Evolutionary conservation across 1,140 invertebrate species (phyloP).

Genomic region (Triops longicaudatus): DNA sequence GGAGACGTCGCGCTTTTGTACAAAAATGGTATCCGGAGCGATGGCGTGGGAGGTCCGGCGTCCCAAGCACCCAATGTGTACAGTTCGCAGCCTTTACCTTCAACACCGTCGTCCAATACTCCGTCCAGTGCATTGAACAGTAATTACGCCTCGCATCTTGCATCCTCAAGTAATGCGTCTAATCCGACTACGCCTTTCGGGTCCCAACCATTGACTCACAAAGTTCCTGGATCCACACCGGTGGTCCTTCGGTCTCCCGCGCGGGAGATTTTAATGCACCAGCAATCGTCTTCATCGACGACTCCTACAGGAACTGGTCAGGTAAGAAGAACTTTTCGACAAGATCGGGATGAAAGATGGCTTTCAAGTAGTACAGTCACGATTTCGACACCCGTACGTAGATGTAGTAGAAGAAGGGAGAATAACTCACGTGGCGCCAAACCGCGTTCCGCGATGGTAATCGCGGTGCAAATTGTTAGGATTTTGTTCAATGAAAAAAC

Average conservation of each 20-base stretch:
- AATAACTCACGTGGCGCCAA: no score
- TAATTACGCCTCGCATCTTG: neutral
- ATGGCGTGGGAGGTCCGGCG: constrained; percentile 5
- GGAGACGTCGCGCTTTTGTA: constrained; percentile 30
- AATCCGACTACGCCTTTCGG: neutral
- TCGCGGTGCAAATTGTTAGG: no score
- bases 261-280: neutral
- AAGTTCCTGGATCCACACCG: neutral
- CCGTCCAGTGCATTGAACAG: constrained; percentile 8
- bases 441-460: no score
- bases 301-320: neutral
- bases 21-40: constrained; percentile 19
- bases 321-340: neutral
- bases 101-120: constrained; percentile 23
- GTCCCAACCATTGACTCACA: neutral
- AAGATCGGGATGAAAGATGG: neutral
- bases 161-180: neutral
- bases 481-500: no score
- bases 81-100: constrained; percentile 20
- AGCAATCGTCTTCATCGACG: neutral
- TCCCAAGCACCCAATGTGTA: constrained; percentile 28
- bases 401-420: no score
- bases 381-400: no score
- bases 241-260: neutral
- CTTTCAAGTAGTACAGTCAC: no score